phyloP scores from a whole-genome alignment of 2,113 vertebrate species.

The Eulacestoma nigropectus region DNA sequence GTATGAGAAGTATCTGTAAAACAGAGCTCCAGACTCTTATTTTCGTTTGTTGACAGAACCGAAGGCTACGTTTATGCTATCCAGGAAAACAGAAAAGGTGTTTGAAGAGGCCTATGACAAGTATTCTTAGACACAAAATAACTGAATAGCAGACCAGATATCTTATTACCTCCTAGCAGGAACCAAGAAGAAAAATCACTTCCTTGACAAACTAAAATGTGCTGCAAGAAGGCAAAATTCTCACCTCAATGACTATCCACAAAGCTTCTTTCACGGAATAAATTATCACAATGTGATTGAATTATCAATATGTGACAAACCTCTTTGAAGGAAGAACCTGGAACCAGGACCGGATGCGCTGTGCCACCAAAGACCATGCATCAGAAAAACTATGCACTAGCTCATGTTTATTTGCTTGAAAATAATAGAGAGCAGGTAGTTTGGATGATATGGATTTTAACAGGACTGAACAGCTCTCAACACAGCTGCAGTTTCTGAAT shows the following conservation, averaged over 20 bases:
- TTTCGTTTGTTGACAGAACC: neutral
- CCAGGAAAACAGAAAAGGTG: neutral
- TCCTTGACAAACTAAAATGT: neutral
- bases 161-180: neutral
- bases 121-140: neutral
- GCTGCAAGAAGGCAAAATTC: neutral
- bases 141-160: neutral
- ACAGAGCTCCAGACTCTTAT: neutral
- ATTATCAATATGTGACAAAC: neutral
- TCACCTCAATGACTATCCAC: neutral
- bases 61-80: neutral
- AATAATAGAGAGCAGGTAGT: neutral
- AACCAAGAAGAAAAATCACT: neutral
- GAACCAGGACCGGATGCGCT: neutral
- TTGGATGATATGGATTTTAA: neutral
- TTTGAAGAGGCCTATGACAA: neutral
- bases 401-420: neutral
- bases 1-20: neutral
- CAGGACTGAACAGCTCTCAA: neutral
- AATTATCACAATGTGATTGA: neutral
- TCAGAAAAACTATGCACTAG: neutral
- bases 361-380: neutral
- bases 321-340: neutral
- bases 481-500: neutral
- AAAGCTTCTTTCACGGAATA: neutral